Evolutionary conservation across 2,888 invertebrate genomes (phyloP), one percentile per base, ranked within the genome.

Genomic region (Rotaria socialis): DNA sequence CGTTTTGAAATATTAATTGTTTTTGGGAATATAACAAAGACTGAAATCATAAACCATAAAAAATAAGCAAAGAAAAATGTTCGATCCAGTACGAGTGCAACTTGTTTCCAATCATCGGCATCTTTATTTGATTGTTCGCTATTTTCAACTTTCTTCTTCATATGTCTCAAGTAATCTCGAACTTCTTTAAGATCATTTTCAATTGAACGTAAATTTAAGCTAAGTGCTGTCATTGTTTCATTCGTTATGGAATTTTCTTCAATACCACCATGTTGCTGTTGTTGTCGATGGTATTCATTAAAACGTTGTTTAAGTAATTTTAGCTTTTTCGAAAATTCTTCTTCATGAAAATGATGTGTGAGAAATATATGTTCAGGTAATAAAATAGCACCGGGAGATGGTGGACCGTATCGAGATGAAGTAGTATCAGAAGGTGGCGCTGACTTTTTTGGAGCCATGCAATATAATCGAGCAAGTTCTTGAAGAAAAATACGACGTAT

Each of bases 121-220:
- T 84, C 55, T 52, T 85, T 85, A 22, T 75, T n/a, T 84, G 85
- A 47, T 43, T 52, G 52, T 47, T 87, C 87, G 1, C 84, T 85
- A 84, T 80, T 84, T 60, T 87, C 87, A 47, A 87, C n/a, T 74
- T 85, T 85, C 16, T 87, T 87, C 14, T 85, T 80, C n/a, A 85
- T 87, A 47, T 85, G 85, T 47, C 87, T 58, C 22, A 87, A 84
- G 84, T 87, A 87, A 55, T 87, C 87, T 19, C 87, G 60, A n/a
- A 87, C 84, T 85, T 87, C 87, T 85, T 85, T 87, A 7, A 87
- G 52, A 84, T 87, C 87, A 84, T 87, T 87, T 58, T 87, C 87
- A 19, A 87, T 80, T 47, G 43, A 47, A n/a, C 47, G 43, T 80
- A 80, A 80, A 47, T 80, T 80, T 47, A 80, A 24, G 47, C n/a